phyloP scores from a whole-genome alignment of 2,888 invertebrate species.

The Euphydryas editha region DNA sequence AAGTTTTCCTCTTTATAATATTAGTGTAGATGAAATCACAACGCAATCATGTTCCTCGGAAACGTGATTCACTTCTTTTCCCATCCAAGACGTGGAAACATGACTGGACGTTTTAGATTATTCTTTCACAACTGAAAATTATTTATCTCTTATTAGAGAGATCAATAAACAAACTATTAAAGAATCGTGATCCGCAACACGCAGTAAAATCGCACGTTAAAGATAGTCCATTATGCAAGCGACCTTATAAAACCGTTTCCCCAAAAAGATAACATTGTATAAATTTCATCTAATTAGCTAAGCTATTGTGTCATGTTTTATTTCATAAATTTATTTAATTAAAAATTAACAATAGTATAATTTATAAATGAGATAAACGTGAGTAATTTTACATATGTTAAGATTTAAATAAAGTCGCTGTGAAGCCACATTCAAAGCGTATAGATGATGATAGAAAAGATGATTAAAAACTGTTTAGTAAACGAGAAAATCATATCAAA shows the following conservation, averaged over 20 bases:
- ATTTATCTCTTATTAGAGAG: not conserved
- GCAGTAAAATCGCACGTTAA: not conserved
- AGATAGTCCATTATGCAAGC: not conserved
- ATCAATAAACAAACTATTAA: too few species aligned
- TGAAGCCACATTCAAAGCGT: too few species aligned
- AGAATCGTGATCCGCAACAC: too few species aligned
- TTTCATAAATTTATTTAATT: not conserved
- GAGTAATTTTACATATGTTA: too few species aligned
- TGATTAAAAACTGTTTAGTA: too few species aligned
- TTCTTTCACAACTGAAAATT: not conserved
- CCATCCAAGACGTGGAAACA: not conserved
- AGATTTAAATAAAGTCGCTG: too few species aligned
- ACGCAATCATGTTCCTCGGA: not conserved
- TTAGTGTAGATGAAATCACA: not conserved
- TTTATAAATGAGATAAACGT: not conserved
- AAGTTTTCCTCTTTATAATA: not conserved
- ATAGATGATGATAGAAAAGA: too few species aligned
- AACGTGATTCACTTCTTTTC: constrained; percentile 1
- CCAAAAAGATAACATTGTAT: not conserved
- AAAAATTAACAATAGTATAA: not conserved
- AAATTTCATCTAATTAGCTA: not conserved
- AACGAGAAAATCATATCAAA: too few species aligned
- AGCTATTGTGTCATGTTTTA: not conserved
- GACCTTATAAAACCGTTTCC: not conserved
- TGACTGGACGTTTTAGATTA: not conserved